Base-by-base conservation (phyloP, 1,140 invertebrate species). In the Lucilia cuprina region DNA sequence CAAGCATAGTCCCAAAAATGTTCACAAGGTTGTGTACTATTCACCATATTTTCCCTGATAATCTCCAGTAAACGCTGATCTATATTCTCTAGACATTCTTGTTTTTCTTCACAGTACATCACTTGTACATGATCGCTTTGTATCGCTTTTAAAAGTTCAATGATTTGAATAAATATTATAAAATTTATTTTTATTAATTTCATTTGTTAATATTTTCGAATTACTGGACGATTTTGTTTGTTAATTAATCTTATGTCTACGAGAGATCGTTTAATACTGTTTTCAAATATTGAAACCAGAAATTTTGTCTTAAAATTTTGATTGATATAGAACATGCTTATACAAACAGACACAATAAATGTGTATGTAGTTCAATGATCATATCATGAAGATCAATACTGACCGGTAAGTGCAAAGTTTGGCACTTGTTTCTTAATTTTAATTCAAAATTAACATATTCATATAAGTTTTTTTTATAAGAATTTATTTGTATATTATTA, bases 1-100 rank as follows among this genome's bases (percentile, higher is more conserved):
- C 83, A 84, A 3, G 83, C 83, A 47, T 84, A 78, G 2, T 84
- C 49, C 83, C 83, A 84, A 41, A 84, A 84, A 41, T 84, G 49
- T 7, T 78, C 75, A 70, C 83, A 84, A 13, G 83, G 83, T 19
- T 55, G 34, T 10, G 83, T 84, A 2, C 8, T 47, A 30, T 84
- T 84, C 13, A 50, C 14, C 17, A 60, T 30, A 47, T 84, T 49
- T 14, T 74, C 41, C 10, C 25, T 25, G 9, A 84, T 84, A 0
- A 84, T n/a, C n/a, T 41, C 3, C 14, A 84, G 2, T 13, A 60
- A 34, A 19, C 30, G 47, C 8, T 17, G 17, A 84, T 84, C 25
- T 8, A 83, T 2, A 47, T 74, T 25, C 35, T 74, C 30, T 9
- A 83, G 10, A 70, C 83, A 83, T 7, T 21, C 7, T 17, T 65